These are phyloP conservation scores for Myodes glareolus DNA, from an alignment of 2,113 vertebrate species.

Conservation along the genomic window DNA sequence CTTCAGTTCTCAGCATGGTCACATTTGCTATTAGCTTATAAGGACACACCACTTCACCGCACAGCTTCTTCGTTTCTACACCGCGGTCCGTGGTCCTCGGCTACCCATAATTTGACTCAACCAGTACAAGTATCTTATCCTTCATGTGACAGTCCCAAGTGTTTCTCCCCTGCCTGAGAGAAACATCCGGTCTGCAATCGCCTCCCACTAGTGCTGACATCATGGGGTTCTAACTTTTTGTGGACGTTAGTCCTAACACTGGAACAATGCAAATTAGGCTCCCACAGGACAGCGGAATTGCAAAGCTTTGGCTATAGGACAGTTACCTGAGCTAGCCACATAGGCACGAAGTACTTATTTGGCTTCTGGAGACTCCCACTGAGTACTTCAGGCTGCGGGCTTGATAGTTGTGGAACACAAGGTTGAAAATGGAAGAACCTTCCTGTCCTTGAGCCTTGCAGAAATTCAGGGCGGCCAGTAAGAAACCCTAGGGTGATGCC, in stretches of 20 bases:
- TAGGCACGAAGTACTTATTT: too few relatives aligned
- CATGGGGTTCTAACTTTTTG: rapidly evolving
- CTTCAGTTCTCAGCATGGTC: not conserved
- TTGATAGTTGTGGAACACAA: too few relatives aligned
- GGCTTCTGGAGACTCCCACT: rapidly evolving
- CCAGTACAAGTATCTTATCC: not conserved
- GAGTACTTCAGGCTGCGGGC: not conserved
- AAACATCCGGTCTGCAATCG: too few relatives aligned
- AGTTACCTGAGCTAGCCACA: not conserved
- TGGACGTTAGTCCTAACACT: not conserved
- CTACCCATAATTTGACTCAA: too few relatives aligned
- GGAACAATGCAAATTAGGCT: too few relatives aligned
- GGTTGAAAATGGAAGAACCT: not conserved
- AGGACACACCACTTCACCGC: rapidly evolving
- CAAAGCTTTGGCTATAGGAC: too few relatives aligned
- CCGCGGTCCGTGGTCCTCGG: rapidly evolving
- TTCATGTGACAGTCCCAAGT: too few relatives aligned
- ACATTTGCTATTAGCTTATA: not conserved
- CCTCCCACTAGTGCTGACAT: too few relatives aligned
- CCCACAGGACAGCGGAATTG: rapidly evolving
- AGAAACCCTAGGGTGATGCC: rapidly evolving
- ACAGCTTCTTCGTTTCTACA: rapidly evolving
- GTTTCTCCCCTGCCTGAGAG: not conserved
- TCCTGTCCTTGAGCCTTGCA: too few relatives aligned
- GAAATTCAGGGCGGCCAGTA: not conserved